These are phyloP conservation scores for Dermatemys mawii DNA, from an alignment of 2,113 vertebrate species.

Conservation along the genomic window DNA sequence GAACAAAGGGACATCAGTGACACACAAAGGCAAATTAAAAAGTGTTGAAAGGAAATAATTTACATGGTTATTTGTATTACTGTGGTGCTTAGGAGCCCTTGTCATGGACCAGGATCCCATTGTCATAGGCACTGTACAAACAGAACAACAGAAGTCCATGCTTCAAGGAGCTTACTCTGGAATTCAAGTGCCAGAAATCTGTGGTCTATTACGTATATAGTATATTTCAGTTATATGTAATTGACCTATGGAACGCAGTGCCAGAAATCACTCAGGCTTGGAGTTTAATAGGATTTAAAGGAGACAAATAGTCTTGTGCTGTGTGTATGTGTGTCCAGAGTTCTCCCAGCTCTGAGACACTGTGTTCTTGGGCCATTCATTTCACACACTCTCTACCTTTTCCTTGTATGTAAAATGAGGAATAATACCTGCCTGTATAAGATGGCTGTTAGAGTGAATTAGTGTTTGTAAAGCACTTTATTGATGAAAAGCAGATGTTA, in stretches of 20 bases:
- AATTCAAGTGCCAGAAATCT: background rate
- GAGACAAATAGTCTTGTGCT: background rate
- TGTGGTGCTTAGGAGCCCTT: no score
- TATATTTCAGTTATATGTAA: no score
- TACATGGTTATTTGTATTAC: background rate
- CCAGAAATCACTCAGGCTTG: background rate
- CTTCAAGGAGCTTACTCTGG: background rate
- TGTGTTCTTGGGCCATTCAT: background rate
- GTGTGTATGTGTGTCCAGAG: background rate
- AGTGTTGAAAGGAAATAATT: background rate
- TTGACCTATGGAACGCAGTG: background rate
- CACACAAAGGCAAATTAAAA: no score
- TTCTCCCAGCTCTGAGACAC: background rate
- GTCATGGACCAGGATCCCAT: no score
- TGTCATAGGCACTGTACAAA: no score
- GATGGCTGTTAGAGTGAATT: background rate
- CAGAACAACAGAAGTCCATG: no score
- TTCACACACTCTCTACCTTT: background rate
- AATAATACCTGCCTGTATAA: accelerated
- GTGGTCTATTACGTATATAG: no score
- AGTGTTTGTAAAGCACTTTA: accelerated
- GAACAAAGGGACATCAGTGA: background rate
- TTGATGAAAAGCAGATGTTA: background rate
- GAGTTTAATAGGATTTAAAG: background rate
- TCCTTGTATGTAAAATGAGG: accelerated